Percentiles rank a stretch among this genome's conserved stretches.
Conservation (phyloP, 2,797 vertebrate species). For the Sebastes ruberrimus region DNA sequence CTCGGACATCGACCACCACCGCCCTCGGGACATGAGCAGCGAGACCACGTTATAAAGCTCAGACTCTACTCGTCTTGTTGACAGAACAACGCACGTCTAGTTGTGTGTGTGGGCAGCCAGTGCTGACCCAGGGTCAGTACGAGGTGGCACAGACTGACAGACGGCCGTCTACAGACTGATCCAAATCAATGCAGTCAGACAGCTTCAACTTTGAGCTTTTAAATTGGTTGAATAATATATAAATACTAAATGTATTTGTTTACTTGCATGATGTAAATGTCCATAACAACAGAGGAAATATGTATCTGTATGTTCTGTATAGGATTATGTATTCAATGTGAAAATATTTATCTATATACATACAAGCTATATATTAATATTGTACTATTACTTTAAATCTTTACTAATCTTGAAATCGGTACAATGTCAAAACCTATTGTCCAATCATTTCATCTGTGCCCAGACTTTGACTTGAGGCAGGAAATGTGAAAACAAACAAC, state of each 20-base stretch:
- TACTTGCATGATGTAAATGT: slow-evolving; percentile 43
- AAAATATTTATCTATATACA: slow-evolving; percentile 48
- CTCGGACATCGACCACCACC: slow-evolving; percentile 83
- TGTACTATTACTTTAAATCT: not conserved
- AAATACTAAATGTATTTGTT: slow-evolving; percentile 41
- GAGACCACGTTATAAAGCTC: slow-evolving; percentile 89
- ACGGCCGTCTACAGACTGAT: not conserved
- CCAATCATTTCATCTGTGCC: not conserved
- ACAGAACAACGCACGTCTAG: not conserved
- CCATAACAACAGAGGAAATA: slow-evolving; percentile 16
- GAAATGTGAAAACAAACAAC: not conserved
- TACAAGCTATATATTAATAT: slow-evolving; percentile 12
- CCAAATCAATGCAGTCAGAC: not conserved
- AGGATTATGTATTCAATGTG: slow-evolving; percentile 41
- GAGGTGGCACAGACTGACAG: not conserved
- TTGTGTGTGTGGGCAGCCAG: slow-evolving; percentile 3
- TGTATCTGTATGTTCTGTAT: slow-evolving; percentile 52
- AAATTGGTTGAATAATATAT: slow-evolving; percentile 20
- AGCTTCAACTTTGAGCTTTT: not conserved
- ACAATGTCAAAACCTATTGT: not conserved
- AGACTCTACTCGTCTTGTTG: not conserved
- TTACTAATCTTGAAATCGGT: slow-evolving; percentile 2
- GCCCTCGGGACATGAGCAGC: slow-evolving; percentile 84
- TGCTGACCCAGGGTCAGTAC: slow-evolving; percentile 9
- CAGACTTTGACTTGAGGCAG: not conserved